Evolutionary conservation across 53 echinoderm and acorn worm genomes (phyloP).

Genomic region (Antedon mediterranea): DNA sequence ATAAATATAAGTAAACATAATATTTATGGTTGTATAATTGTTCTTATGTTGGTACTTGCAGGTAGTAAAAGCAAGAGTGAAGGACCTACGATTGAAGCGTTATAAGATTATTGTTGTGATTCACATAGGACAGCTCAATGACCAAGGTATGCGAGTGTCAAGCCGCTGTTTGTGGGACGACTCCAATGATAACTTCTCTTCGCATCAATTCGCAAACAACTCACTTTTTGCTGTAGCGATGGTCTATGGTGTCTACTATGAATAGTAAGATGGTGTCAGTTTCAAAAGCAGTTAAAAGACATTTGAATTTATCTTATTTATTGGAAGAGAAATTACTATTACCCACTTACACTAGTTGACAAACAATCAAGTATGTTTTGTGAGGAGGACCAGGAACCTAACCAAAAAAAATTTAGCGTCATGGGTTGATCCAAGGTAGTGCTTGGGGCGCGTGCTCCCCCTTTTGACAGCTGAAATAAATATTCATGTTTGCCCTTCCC

Average conservation of each 20-base stretch:
- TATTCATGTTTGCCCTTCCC: too few relatives aligned
- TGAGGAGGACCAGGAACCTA: too few relatives aligned
- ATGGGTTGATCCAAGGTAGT: too few relatives aligned
- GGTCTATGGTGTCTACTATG: slow-evolving; percentile 89
- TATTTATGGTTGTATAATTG: too few relatives aligned
- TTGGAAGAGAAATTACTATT: too few relatives aligned
- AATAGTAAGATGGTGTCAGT: slow-evolving; percentile 17
- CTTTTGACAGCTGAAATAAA: too few relatives aligned
- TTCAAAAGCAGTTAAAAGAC: not conserved
- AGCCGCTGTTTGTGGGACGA: slow-evolving; percentile 94
- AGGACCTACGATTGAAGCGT: slow-evolving; percentile 61
- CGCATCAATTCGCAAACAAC: slow-evolving; percentile 68
- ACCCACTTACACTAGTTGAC: too few relatives aligned
- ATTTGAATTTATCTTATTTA: too few relatives aligned
- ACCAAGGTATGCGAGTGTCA: slow-evolving; percentile 73
- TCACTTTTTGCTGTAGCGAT: slow-evolving; percentile 70
- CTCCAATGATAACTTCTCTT: slow-evolving; percentile 66
- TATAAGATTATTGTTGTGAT: slow-evolving; percentile 88
- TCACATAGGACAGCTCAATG: slow-evolving; percentile 80
- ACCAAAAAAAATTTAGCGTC: too few relatives aligned
- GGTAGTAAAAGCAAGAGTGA: slow-evolving; percentile 88
- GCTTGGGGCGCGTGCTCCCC: too few relatives aligned
- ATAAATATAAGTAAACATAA: too few relatives aligned
- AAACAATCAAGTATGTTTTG: too few relatives aligned
- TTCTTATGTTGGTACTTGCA: slow-evolving; percentile 21